A percentile compares a stretch with the other conserved stretches of the same genome.
These are phyloP conservation scores for Entomobrya proxima DNA, from an alignment of 2,888 invertebrate species.

Conservation along the genomic window DNA sequence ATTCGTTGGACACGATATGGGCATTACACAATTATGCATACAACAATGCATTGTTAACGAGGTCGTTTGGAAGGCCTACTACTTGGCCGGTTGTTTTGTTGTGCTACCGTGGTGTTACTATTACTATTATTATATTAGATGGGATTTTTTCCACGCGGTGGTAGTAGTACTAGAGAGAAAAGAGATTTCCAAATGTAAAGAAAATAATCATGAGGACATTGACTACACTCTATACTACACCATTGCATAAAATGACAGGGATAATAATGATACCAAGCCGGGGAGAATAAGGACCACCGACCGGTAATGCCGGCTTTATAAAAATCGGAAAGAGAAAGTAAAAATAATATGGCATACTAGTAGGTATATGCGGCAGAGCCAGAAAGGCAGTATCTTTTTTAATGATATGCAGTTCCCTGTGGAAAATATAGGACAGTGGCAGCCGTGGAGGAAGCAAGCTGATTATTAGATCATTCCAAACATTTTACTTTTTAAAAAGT, in stretches of 20 bases:
- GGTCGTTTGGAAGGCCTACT: not conserved
- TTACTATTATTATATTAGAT: not conserved
- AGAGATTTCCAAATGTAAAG: not conserved
- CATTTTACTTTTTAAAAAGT: not conserved
- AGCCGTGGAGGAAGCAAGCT: not conserved
- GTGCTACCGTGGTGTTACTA: no score
- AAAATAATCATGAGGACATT: slow-evolving; percentile 11
- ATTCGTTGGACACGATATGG: not conserved
- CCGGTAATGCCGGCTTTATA: not conserved
- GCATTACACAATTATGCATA: not conserved
- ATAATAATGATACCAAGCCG: not conserved
- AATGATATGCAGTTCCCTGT: slow-evolving; percentile 30
- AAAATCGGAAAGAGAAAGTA: not conserved
- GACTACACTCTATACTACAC: no score
- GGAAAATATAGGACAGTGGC: slow-evolving; percentile 42
- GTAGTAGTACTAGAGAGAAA: not conserved
- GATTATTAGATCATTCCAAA: slow-evolving; percentile 26
- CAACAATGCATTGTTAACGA: slow-evolving; percentile 26
- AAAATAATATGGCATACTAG: not conserved
- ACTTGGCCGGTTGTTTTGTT: not conserved
- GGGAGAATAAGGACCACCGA: not conserved
- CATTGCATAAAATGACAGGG: not conserved
- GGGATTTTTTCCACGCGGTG: slow-evolving; percentile 1
- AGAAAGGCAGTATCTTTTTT: not conserved
- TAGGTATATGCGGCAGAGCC: not conserved